These are phyloP conservation scores for Drosophila algonquin DNA, from an alignment of 2,888 invertebrate species.

Conservation along the genomic window DNA sequence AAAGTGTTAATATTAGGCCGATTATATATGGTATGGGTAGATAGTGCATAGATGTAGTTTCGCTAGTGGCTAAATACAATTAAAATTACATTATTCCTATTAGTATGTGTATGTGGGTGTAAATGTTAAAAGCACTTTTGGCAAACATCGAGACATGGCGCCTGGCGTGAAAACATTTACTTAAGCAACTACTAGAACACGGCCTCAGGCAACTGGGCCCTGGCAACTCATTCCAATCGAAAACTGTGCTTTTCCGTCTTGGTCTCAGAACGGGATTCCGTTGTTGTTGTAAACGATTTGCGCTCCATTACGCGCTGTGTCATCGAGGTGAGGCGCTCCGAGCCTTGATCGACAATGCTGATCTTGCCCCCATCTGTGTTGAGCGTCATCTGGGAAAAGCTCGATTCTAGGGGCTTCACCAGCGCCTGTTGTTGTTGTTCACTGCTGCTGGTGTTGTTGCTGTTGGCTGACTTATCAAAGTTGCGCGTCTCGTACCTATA, in stretches of 20 bases:
- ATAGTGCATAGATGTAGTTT: conserved; percentile 61
- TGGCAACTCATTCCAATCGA: conserved; percentile 80
- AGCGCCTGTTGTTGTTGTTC: conserved; percentile 54
- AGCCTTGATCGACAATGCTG: conserved; percentile 82
- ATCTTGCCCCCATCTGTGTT: conserved; percentile 82
- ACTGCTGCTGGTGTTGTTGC: conserved; percentile 57
- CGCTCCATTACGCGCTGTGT: conserved; percentile 84
- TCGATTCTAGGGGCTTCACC: conserved; percentile 80
- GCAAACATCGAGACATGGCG: conserved; percentile 66
- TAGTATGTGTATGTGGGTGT: conserved; percentile 65
- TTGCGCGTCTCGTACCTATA: conserved; percentile 84
- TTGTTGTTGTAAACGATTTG: conserved; percentile 83
- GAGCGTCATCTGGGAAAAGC: conserved; percentile 82
- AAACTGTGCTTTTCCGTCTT: conserved; percentile 84
- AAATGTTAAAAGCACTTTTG: conserved; percentile 83
- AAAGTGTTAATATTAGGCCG: conserved; percentile 40
- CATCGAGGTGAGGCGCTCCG: conserved; percentile 83
- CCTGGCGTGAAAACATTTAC: conserved; percentile 23
- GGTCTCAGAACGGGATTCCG: conserved; percentile 83
- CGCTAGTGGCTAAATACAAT: conserved; percentile 75
- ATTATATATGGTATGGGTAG: conserved; percentile 34
- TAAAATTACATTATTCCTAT: conserved; percentile 76
- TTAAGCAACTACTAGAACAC: conserved; percentile 23
- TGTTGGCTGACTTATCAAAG: conserved; percentile 77
- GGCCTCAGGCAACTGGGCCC: neutral